Conservation (phyloP, 2,888 invertebrate species). For the Andrena bucephala region DNA sequence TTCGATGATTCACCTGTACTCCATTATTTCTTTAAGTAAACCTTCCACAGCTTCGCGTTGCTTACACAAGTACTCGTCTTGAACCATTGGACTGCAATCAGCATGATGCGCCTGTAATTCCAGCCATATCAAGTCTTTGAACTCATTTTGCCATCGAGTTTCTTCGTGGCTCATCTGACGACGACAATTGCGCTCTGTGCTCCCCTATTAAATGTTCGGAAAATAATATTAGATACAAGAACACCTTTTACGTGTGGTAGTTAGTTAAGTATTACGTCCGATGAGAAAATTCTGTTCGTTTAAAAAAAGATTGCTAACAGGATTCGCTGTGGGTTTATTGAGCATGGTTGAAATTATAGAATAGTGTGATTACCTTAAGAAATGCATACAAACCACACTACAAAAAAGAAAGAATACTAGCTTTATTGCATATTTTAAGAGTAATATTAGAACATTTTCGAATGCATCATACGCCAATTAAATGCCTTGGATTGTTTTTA, state of each 20-base stretch:
- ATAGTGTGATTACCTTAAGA: too few species aligned
- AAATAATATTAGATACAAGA: neutral
- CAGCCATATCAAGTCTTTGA: slow-evolving; percentile 96
- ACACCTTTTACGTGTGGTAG: neutral
- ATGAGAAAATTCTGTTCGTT: too few species aligned
- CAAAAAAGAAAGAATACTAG: too few species aligned
- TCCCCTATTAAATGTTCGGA: slow-evolving; percentile 85
- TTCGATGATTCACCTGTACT: slow-evolving; percentile 87
- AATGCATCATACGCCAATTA: too few species aligned
- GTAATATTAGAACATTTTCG: too few species aligned
- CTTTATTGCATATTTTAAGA: too few species aligned
- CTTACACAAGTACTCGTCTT: slow-evolving; percentile 91
- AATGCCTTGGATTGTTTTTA: too few species aligned
- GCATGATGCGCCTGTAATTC: slow-evolving; percentile 95
- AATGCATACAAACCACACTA: too few species aligned
- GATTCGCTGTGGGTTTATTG: too few species aligned
- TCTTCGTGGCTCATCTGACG: slow-evolving; percentile 93
- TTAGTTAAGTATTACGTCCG: neutral
- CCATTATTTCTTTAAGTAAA: slow-evolving; percentile 91
- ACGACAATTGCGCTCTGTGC: slow-evolving; percentile 86
- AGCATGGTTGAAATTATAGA: too few species aligned
- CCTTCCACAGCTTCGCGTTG: slow-evolving; percentile 90
- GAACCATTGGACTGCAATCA: slow-evolving; percentile 90
- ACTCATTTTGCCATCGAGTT: slow-evolving; percentile 94
- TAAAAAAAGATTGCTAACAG: too few species aligned